Percentiles rank a stretch among this genome's conserved stretches.
Conservation (phyloP, 2,113 vertebrate genomes). For the Aldabrachelys gigantea region DNA sequence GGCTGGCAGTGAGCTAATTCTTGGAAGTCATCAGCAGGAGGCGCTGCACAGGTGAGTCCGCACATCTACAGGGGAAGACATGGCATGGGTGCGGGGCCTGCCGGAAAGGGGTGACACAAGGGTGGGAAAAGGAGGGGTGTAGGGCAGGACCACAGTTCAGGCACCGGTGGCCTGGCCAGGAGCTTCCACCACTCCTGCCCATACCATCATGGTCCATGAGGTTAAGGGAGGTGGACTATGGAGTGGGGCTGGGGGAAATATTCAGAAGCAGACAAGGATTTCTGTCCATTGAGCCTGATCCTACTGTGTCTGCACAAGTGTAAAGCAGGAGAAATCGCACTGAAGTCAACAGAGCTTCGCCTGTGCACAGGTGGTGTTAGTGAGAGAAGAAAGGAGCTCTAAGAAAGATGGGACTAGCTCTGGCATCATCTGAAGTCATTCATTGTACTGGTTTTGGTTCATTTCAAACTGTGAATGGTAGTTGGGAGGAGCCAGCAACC, state of each 20-base stretch:
- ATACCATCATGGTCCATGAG: background rate
- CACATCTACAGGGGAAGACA: no score
- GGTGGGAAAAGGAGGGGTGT: no score
- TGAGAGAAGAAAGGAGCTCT: accelerated
- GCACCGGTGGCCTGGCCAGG: no score
- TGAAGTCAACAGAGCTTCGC: background rate
- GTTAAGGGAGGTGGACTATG: background rate
- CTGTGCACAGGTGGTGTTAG: background rate
- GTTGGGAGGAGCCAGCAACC: background rate
- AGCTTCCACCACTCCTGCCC: no score
- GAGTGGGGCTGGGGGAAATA: background rate
- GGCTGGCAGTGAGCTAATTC: no score
- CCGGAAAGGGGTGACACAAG: no score
- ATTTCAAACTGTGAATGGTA: background rate
- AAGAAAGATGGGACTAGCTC: background rate
- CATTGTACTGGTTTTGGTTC: accelerated
- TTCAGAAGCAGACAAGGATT: background rate
- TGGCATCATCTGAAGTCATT: background rate
- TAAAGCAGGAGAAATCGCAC: background rate
- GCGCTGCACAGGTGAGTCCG: no score
- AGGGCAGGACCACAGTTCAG: no score
- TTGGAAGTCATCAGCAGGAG: no score
- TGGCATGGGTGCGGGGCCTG: no score
- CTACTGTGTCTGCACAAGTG: background rate
- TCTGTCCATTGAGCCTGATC: background rate